Conservation (phyloP, 37 sponge, comb jelly and placozoan genomes). For the Beroe ovata region DNA sequence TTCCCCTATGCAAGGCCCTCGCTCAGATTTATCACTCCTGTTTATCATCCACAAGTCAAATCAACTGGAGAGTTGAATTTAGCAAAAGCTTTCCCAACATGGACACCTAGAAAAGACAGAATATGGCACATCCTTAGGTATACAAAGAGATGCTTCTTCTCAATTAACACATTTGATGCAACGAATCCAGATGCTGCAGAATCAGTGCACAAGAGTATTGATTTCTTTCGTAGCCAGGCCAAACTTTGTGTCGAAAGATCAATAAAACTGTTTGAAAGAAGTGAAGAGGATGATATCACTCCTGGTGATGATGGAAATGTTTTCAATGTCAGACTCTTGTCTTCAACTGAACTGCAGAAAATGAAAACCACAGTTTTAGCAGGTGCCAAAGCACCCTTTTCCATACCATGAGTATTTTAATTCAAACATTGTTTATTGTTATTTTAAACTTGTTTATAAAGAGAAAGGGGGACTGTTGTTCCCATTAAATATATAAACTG, state of each 20-base stretch:
- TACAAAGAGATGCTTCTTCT: slow-evolving; percentile 61
- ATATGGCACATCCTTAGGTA: slow-evolving; percentile 52
- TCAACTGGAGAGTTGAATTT: slow-evolving; percentile 39
- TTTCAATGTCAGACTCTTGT: slow-evolving; percentile 33
- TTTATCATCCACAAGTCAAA: slow-evolving; percentile 61
- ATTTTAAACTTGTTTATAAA: too few relatives aligned
- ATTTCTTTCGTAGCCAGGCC: slow-evolving; percentile 27
- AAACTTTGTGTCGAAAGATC: slow-evolving; percentile 53
- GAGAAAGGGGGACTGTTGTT: too few relatives aligned
- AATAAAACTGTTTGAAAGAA: slow-evolving; percentile 38
- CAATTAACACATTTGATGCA: slow-evolving; percentile 58
- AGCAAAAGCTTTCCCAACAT: slow-evolving; percentile 61
- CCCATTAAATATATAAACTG: too few relatives aligned
- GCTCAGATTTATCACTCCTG: slow-evolving; percentile 30
- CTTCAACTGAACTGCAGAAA: slow-evolving; percentile 23
- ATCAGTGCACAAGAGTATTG: slow-evolving; percentile 54
- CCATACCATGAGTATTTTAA: too few relatives aligned
- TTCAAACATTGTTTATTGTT: too few relatives aligned
- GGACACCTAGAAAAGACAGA: slow-evolving; percentile 60
- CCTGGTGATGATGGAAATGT: slow-evolving; percentile 64
- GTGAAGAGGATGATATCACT: slow-evolving; percentile 29
- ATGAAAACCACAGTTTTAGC: slow-evolving; percentile 31
- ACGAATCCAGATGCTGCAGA: slow-evolving; percentile 57
- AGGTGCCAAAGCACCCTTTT: slow-evolving; percentile 22
- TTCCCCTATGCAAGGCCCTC: slow-evolving; percentile 57